Evolutionary conservation across 2,888 invertebrate genomes (phyloP).

Genomic region (Drosophila pegasa): DNA sequence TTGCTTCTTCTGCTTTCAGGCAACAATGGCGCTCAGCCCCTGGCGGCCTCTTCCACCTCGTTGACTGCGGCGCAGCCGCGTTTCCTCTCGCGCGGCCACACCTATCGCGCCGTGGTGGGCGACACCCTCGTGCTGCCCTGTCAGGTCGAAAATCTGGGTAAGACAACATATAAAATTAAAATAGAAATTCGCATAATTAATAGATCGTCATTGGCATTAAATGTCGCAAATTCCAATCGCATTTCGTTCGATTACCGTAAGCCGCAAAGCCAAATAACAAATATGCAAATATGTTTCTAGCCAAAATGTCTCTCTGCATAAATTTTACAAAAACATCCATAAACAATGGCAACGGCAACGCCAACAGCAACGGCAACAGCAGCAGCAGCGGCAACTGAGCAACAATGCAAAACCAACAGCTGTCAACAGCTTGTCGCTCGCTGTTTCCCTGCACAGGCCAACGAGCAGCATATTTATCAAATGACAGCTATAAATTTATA

Average conservation of each 20-base stretch:
- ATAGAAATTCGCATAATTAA: slow-evolving; percentile 54
- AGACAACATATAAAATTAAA: slow-evolving; percentile 2
- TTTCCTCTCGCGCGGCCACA: slow-evolving; percentile 91
- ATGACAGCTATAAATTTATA: slow-evolving; percentile 59
- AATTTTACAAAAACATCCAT: slow-evolving; percentile 60
- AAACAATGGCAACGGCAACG: slow-evolving; percentile 28
- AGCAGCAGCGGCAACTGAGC: slow-evolving; percentile 14
- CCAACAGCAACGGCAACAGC: slow-evolving; percentile 67
- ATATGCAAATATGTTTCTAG: slow-evolving; percentile 70
- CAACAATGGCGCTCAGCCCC: slow-evolving; percentile 72
- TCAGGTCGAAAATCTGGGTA: slow-evolving; percentile 91
- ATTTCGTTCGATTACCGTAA: slow-evolving; percentile 27
- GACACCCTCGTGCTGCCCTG: slow-evolving; percentile 92
- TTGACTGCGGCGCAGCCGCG: slow-evolving; percentile 85
- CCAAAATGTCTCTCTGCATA: slow-evolving; percentile 71
- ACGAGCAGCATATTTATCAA: slow-evolving; percentile 53
- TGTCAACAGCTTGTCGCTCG: slow-evolving; percentile 68
- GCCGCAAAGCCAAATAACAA: slow-evolving; percentile 29
- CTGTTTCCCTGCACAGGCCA: slow-evolving; percentile 22
- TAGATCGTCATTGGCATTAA: slow-evolving; percentile 57
- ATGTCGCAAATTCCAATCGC: slow-evolving; percentile 41
- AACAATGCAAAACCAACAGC: slow-evolving; percentile 64
- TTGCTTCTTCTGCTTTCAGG: slow-evolving; percentile 56
- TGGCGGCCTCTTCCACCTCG: slow-evolving; percentile 43
- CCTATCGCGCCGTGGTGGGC: slow-evolving; percentile 91